These are phyloP conservation scores for Autographa gamma DNA, from an alignment of 2,888 invertebrate genomes.

Conservation along the genomic window DNA sequence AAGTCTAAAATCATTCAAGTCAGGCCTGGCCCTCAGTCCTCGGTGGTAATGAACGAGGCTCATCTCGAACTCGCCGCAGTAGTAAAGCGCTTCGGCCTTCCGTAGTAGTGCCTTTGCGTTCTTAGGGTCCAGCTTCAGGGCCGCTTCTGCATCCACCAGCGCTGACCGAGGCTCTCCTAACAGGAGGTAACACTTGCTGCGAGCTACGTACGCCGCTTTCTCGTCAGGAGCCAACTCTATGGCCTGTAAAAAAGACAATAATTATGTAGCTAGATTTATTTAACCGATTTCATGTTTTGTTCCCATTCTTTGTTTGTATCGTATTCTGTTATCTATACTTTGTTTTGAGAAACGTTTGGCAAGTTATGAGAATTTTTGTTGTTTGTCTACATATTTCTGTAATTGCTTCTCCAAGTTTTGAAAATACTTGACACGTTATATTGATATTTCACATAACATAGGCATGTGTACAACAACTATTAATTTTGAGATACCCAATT, in stretches of 20 bases:
- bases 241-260: conserved; percentile 90
- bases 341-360: conserved; percentile 2
- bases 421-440: neutral
- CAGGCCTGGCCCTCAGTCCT: conserved; percentile 95
- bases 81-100: conserved; percentile 97
- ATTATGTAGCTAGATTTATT: neutral
- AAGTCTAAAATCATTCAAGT: conserved; percentile 92
- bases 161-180: conserved; percentile 95
- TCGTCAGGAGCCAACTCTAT: conserved; percentile 95
- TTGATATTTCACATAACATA: neutral
- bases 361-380: neutral
- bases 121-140: conserved; percentile 92
- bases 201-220: conserved; percentile 95
- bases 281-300: neutral
- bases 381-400: neutral
- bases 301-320: neutral
- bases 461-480: neutral
- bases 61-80: conserved; percentile 97
- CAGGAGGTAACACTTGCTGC: conserved; percentile 96
- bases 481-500: neutral
- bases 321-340: neutral
- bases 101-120: conserved; percentile 92
- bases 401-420: neutral
- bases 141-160: conserved; percentile 94
- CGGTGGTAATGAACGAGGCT: conserved; percentile 97